A percentile compares a stretch with the other conserved stretches of the same genome.
Conservation (phyloP, 2,113 vertebrate species). For the Amazona guildingii region DNA sequence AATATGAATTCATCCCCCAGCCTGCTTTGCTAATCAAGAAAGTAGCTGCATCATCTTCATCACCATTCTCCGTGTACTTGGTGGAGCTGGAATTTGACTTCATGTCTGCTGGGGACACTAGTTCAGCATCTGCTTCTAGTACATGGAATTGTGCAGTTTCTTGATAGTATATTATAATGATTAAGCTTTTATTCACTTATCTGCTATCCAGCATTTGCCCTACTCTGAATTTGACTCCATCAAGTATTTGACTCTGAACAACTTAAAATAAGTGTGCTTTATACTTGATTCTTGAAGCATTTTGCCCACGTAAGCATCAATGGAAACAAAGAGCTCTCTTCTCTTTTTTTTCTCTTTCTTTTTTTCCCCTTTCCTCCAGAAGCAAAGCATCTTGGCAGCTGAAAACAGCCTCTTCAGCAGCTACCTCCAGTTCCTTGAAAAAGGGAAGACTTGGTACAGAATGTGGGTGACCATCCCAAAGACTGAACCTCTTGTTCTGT, state of each 20-base stretch:
- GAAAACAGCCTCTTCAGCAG: constrained; percentile 82
- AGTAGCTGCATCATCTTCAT: constrained; percentile 6
- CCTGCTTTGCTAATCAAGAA: constrained; percentile 15
- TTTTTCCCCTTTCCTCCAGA: constrained; percentile 58
- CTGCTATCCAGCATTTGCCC: neutral
- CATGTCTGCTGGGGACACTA: neutral
- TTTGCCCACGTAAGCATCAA: neutral
- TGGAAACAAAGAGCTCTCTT: neutral
- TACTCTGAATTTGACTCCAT: neutral
- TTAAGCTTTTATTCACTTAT: neutral
- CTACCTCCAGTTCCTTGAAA: constrained; percentile 83
- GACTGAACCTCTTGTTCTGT: constrained; percentile 82
- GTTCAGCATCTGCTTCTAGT: neutral
- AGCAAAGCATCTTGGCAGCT: constrained; percentile 69
- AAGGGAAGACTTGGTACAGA: constrained; percentile 84
- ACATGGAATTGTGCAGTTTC: neutral
- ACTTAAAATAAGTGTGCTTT: neutral
- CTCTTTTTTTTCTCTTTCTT: neutral
- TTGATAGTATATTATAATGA: neutral
- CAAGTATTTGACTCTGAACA: neutral
- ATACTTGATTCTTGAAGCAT: neutral
- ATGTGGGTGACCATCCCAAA: constrained; percentile 83
- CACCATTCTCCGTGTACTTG: neutral
- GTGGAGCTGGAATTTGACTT: constrained; percentile 8
- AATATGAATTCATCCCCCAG: neutral